These are phyloP conservation scores for Brachylomia viminalis DNA, from an alignment of 2,888 invertebrate genomes.

Conservation along the genomic window DNA sequence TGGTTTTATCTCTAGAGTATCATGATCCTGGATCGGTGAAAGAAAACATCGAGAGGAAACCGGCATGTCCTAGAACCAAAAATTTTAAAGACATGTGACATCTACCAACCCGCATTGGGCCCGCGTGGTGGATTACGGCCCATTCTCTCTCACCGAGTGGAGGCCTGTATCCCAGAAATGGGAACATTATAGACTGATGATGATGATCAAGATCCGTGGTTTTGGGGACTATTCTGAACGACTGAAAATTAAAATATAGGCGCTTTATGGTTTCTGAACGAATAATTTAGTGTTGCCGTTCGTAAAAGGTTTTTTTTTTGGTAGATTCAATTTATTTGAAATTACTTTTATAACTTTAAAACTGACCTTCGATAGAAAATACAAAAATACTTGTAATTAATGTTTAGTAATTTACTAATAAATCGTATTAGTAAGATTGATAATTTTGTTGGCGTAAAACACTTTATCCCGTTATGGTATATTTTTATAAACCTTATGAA, in stretches of 20 bases:
- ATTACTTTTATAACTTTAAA: background rate
- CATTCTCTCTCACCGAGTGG: no score
- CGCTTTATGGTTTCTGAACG: conserved; percentile 31
- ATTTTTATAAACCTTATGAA: background rate
- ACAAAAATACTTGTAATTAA: background rate
- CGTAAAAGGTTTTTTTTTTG: background rate
- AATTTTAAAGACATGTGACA: no score
- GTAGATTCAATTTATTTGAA: conserved; percentile 1
- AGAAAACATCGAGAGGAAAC: no score
- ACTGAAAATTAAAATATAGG: background rate
- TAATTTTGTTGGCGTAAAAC: background rate
- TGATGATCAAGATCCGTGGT: no score
- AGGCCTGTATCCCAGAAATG: no score
- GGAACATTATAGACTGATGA: no score
- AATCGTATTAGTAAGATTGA: background rate
- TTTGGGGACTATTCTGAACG: background rate
- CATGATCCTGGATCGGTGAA: no score
- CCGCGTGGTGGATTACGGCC: no score
- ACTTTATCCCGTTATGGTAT: conserved; percentile 1
- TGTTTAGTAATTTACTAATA: background rate
- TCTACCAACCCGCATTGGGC: no score
- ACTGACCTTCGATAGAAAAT: background rate
- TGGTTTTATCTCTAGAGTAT: background rate
- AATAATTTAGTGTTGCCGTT: conserved; percentile 26
- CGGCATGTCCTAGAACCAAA: no score